A percentile compares a stretch with the other conserved stretches of the same genome.
Conservation (phyloP, 2,797 vertebrate genomes). For the Amazona finschi region DNA sequence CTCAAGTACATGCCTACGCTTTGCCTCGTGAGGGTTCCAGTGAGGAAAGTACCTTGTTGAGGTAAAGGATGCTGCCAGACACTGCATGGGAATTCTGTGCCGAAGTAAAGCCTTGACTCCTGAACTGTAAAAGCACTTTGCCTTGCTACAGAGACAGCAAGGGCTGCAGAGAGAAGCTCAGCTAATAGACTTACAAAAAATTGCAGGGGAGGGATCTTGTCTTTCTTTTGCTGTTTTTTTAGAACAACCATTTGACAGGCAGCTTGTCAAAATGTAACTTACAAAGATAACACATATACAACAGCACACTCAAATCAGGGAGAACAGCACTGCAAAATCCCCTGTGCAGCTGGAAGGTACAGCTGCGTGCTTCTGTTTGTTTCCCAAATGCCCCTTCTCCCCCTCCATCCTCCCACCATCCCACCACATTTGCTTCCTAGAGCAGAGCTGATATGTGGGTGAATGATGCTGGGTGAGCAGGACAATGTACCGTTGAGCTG, state of each 20-base stretch:
- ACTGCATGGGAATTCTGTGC: neutral
- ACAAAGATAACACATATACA: neutral
- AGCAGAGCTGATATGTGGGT: neutral
- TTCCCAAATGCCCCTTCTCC: neutral
- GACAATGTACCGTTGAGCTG: conserved; percentile 80
- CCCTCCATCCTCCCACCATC: neutral
- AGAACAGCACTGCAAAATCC: neutral
- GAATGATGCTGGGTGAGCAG: neutral
- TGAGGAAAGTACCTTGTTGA: neutral
- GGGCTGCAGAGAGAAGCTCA: neutral
- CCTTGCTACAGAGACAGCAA: neutral
- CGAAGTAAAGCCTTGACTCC: neutral
- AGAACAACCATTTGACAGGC: conserved; percentile 15
- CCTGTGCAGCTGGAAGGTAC: neutral
- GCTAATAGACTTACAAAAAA: neutral
- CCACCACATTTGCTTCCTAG: neutral
- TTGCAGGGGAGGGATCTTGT: neutral
- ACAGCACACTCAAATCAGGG: neutral
- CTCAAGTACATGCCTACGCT: neutral
- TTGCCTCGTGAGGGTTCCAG: neutral
- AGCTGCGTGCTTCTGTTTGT: neutral
- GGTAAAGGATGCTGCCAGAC: neutral
- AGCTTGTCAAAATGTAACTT: conserved; percentile 33
- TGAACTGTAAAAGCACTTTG: neutral
- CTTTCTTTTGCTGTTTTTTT: conserved; percentile 9